A percentile compares a stretch with the other conserved stretches of the same genome.
phyloP scores from a whole-genome alignment of 2,113 vertebrate species.

The Struthidea cinerea region DNA sequence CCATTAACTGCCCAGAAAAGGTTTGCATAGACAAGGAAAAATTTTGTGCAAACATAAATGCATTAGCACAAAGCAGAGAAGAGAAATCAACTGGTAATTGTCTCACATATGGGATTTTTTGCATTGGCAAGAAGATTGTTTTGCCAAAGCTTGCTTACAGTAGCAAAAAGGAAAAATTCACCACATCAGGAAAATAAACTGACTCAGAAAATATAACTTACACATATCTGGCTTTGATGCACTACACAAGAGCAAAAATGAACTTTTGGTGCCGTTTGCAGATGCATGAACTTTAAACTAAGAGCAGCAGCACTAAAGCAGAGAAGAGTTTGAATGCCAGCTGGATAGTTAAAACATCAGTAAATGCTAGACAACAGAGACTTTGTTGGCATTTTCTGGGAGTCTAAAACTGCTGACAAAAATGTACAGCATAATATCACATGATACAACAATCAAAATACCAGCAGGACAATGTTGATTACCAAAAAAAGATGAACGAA shows the following conservation, averaged over 20 bases:
- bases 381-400: not conserved
- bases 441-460: not conserved
- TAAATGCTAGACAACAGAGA: not conserved
- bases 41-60: not conserved
- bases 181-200: not conserved
- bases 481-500: not conserved
- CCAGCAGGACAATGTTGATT: not conserved
- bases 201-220: not conserved
- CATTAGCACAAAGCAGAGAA: not conserved
- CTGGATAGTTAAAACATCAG: not conserved
- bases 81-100: not conserved
- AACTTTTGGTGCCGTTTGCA: not conserved
- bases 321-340: not conserved
- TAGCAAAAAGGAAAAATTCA: not conserved
- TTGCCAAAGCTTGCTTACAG: not conserved
- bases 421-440: not conserved
- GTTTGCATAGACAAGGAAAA: not conserved
- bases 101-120: not conserved
- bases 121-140: conserved; percentile 4
- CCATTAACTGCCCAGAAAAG: not conserved
- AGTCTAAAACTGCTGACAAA: not conserved
- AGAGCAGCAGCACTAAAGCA: not conserved
- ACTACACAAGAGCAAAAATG: not conserved
- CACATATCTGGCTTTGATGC: not conserved
- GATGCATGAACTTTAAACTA: conserved; percentile 14